phyloP scores from a whole-genome alignment of 2,888 invertebrate genomes.

The Caenorhabditis panamensis region DNA sequence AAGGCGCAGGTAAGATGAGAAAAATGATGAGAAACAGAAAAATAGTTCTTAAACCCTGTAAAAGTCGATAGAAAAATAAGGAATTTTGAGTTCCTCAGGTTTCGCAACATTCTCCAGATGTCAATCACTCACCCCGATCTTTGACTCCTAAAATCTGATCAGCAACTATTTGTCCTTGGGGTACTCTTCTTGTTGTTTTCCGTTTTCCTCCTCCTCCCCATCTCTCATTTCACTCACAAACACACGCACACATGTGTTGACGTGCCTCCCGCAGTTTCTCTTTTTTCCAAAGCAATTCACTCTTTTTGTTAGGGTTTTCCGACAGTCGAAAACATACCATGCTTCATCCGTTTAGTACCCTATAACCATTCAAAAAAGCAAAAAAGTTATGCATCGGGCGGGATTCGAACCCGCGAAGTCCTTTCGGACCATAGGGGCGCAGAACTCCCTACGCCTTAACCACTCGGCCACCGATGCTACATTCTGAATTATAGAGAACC shows the following conservation, averaged over 20 bases:
- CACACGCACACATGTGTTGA: constrained; percentile 2
- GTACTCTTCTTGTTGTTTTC: constrained; percentile 33
- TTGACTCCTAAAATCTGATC: constrained; percentile 17
- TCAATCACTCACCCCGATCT: not conserved
- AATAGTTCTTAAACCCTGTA: not conserved
- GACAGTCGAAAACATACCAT: too few species aligned
- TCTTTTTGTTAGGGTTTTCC: too few species aligned
- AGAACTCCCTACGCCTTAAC: too few species aligned
- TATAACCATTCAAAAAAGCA: too few species aligned
- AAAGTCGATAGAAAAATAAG: too few species aligned
- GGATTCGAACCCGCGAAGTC: too few species aligned
- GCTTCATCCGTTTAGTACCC: too few species aligned
- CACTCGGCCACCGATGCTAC: too few species aligned
- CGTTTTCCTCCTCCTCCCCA: not conserved
- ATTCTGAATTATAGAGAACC: too few species aligned
- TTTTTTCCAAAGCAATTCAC: not conserved
- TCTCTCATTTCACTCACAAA: not conserved
- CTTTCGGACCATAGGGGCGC: too few species aligned
- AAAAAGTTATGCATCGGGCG: too few species aligned
- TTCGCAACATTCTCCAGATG: not conserved
- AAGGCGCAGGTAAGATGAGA: constrained; percentile 90
- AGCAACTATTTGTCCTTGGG: constrained; percentile 50
- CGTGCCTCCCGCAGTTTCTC: not conserved
- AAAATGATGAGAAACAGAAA: not conserved
- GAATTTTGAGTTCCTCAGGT: not conserved